Evolutionary conservation across 2,797 vertebrate genomes (phyloP).

Genomic region (Eulemur mongoz): DNA sequence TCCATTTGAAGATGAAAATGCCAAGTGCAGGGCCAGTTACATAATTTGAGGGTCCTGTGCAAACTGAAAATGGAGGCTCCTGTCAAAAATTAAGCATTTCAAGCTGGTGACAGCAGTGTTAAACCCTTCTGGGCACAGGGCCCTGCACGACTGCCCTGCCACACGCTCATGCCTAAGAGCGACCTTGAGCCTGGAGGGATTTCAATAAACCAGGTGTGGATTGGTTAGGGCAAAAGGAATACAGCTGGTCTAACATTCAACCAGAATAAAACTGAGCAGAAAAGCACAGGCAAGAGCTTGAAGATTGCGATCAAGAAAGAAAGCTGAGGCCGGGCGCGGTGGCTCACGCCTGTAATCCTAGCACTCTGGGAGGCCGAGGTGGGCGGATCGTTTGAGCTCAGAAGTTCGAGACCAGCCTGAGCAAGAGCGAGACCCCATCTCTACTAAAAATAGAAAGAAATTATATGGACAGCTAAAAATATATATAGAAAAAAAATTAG

Average conservation of each 20-base stretch:
- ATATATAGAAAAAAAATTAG: too few species aligned
- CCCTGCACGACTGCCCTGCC: not conserved
- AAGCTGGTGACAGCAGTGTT: not conserved
- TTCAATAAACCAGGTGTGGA: not conserved
- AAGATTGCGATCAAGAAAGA: not conserved
- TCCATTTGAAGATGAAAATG: not conserved
- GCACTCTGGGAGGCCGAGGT: too few species aligned
- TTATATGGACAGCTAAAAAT: too few species aligned
- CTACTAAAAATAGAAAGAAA: too few species aligned
- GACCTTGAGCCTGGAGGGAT: not conserved
- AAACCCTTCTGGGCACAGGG: too few species aligned
- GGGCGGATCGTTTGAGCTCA: too few species aligned
- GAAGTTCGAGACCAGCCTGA: too few species aligned
- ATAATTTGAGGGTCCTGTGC: not conserved
- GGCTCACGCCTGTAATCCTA: too few species aligned
- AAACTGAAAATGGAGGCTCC: not conserved
- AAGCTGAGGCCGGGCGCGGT: too few species aligned
- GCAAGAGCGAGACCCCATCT: too few species aligned
- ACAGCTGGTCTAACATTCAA: not conserved
- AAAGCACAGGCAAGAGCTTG: not conserved
- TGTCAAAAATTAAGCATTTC: not conserved
- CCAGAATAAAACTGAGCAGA: not conserved
- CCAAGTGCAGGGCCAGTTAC: too few species aligned
- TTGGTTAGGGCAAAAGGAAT: not conserved
- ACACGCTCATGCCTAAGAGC: not conserved